Percentiles rank a stretch among this genome's conserved stretches.
Conservation (phyloP, 2,888 invertebrate genomes). For the Villa cingulata region DNA sequence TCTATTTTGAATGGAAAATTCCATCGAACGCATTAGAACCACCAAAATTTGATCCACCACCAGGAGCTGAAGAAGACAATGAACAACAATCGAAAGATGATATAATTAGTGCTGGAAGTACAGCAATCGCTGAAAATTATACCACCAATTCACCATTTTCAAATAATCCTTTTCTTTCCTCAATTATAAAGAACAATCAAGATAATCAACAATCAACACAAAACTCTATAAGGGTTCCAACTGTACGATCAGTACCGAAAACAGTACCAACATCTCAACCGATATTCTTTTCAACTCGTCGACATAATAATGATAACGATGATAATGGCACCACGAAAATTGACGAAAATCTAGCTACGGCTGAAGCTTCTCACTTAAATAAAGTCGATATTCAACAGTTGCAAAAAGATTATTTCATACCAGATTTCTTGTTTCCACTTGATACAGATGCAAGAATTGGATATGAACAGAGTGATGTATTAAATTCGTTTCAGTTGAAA, state of each 20-base stretch:
- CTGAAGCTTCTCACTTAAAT: conserved; percentile 7
- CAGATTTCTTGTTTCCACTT: conserved; percentile 47
- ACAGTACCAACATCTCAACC: neutral
- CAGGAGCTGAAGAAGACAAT: conserved; percentile 28
- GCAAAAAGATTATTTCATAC: conserved; percentile 45
- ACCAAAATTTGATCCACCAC: conserved; percentile 37
- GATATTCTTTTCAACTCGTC: neutral
- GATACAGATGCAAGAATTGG: conserved; percentile 45
- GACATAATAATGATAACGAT: neutral
- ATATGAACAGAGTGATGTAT: conserved; percentile 41
- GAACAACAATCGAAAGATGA: conserved; percentile 20
- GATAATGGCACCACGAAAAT: conserved; percentile 17
- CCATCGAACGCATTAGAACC: conserved; percentile 45
- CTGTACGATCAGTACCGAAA: conserved; percentile 14
- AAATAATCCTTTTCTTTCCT: conserved; percentile 12
- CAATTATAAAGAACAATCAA: conserved; percentile 7
- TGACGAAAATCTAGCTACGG: conserved; percentile 21
- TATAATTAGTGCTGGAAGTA: conserved; percentile 18
- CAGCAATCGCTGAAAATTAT: conserved; percentile 11
- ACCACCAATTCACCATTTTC: conserved; percentile 3
- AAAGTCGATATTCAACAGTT: conserved; percentile 38
- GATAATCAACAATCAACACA: conserved; percentile 4
- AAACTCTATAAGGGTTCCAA: conserved; percentile 9
- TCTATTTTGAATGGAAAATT: conserved; percentile 51
- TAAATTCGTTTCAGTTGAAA: conserved; percentile 47